Conservation (phyloP, 2,797 vertebrate genomes). For the Oreonectes daqikongensis region DNA sequence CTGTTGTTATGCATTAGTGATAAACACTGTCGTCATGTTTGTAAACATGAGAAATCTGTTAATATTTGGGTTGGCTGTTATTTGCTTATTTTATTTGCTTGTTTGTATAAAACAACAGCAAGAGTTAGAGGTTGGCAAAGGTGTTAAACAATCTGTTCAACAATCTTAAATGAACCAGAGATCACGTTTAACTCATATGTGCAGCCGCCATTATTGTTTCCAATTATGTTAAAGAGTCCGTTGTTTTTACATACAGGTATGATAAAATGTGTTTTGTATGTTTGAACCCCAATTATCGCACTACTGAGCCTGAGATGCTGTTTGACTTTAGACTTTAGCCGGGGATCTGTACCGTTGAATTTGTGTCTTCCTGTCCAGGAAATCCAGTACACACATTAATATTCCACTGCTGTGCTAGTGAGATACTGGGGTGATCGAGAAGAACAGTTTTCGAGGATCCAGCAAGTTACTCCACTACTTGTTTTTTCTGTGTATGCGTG, state of each 20-base stretch:
- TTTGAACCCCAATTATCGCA: conserved; percentile 8
- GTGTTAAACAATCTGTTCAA: not conserved
- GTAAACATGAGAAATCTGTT: conserved; percentile 46
- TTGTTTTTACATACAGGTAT: conserved; percentile 12
- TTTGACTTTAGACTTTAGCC: conserved; percentile 20
- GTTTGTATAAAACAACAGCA: not conserved
- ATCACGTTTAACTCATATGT: conserved; percentile 2
- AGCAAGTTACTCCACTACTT: conserved; percentile 25
- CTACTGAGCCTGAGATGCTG: conserved; percentile 31
- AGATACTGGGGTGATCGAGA: conserved; percentile 45
- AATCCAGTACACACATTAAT: conserved; percentile 44
- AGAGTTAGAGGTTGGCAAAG: conserved; percentile 14
- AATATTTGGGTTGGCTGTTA: conserved; percentile 26
- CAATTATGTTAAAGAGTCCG: not conserved
- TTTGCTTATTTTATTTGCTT: conserved; percentile 22
- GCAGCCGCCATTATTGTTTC: not conserved
- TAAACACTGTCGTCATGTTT: conserved; percentile 56
- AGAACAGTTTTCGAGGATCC: not conserved
- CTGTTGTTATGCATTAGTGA: conserved; percentile 38
- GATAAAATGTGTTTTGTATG: conserved; percentile 3
- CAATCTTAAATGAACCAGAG: conserved; percentile 10
- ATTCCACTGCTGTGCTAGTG: conserved; percentile 58
- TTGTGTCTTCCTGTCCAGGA: conserved; percentile 33
- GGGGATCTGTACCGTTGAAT: not conserved
- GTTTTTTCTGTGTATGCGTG: conserved; percentile 14